phyloP scores from a whole-genome alignment of 2,888 invertebrate species.

The Polydrusus pterygomalis region DNA sequence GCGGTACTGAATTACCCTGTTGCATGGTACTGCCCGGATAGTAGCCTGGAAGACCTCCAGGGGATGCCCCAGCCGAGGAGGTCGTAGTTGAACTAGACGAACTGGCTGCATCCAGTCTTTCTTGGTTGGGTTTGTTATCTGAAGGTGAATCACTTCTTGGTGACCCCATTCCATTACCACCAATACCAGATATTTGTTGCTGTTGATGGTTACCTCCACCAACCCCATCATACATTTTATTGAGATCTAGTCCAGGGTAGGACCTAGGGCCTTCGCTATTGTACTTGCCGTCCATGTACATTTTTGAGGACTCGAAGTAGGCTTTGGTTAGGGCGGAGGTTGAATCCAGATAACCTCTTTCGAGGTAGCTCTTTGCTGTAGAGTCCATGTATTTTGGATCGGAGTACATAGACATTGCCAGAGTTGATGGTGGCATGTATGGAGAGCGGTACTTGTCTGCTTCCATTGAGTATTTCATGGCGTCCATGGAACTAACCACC shows the following conservation, averaged over 20 bases:
- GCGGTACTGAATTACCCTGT: conserved; percentile 71
- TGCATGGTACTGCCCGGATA: conserved; percentile 75
- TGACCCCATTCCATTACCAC: conserved; percentile 34
- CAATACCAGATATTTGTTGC: conserved; percentile 51
- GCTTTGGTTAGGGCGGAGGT: conserved; percentile 81
- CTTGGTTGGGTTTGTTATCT: conserved; percentile 68
- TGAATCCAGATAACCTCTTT: conserved; percentile 82
- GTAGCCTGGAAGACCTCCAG: conserved; percentile 74
- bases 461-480: conserved; percentile 86
- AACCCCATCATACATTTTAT: conserved; percentile 77
- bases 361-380: conserved; percentile 75
- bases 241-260: conserved; percentile 78
- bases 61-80: conserved; percentile 80
- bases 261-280: conserved; percentile 68
- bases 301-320: conserved; percentile 80
- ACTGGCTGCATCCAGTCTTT: conserved; percentile 73
- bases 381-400: conserved; percentile 80
- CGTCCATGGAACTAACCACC: conserved; percentile 85
- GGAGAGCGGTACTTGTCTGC: conserved; percentile 84
- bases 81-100: conserved; percentile 76
- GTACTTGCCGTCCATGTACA: conserved; percentile 80
- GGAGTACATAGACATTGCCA: conserved; percentile 82
- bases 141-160: conserved; percentile 70
- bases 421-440: conserved; percentile 79
- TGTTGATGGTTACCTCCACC: conserved; percentile 56